A percentile compares a stretch with the other conserved stretches of the same genome.
phyloP scores from a whole-genome alignment of 92 coral and sea anemone genomes.

The Heteractis magnifica region DNA sequence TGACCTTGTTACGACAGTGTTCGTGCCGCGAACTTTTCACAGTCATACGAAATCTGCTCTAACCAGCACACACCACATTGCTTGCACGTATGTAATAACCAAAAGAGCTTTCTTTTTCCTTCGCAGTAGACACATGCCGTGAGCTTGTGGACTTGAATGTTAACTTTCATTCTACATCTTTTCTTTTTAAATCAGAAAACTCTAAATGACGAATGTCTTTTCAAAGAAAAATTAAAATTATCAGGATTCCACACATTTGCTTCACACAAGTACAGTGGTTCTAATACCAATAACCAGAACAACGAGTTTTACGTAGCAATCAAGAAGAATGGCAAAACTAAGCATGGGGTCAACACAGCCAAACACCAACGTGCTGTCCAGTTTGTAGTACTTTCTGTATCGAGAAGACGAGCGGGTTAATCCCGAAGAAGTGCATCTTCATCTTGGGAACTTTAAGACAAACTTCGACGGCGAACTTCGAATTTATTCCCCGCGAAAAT shows the following conservation, averaged over 20 bases:
- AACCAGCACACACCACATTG: too few species aligned
- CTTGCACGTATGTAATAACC: too few species aligned
- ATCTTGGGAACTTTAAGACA: too few species aligned
- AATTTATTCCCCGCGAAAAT: too few species aligned
- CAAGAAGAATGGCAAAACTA: constrained; percentile 74
- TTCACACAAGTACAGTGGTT: constrained; percentile 71
- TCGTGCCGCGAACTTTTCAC: too few species aligned
- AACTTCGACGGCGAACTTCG: too few species aligned
- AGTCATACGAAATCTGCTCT: too few species aligned
- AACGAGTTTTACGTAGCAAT: constrained; percentile 76
- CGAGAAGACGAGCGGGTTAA: background rate
- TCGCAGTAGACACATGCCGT: background rate
- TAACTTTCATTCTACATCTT: background rate
- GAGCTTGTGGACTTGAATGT: background rate
- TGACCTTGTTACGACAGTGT: too few species aligned
- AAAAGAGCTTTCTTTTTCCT: too few species aligned
- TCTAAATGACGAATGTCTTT: constrained; percentile 73
- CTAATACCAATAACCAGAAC: constrained; percentile 51
- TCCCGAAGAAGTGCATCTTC: too few species aligned
- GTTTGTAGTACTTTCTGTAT: constrained; percentile 39
- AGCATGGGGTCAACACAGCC: constrained; percentile 69
- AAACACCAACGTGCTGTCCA: constrained; percentile 66
- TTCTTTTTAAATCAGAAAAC: constrained; percentile 24
- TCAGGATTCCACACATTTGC: constrained; percentile 72
- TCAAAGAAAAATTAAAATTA: constrained; percentile 62